Evolutionary conservation across 2,888 invertebrate genomes (phyloP).

Genomic region (Aspidiotus destructor): DNA sequence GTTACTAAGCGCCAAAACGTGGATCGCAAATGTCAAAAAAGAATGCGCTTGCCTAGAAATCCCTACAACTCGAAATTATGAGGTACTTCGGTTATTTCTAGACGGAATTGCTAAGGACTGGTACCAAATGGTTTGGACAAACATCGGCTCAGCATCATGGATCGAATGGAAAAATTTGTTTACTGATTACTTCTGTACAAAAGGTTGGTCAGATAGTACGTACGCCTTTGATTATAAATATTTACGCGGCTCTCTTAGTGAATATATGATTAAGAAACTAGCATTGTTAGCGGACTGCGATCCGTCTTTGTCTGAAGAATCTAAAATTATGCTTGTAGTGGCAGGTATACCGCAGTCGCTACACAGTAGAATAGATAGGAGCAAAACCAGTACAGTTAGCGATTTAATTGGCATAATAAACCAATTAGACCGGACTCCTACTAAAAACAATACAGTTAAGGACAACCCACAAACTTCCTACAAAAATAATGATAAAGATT

Average conservation of each 20-base stretch:
- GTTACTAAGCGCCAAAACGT: conserved; percentile 13
- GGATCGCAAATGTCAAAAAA: conserved; percentile 3
- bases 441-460: not conserved
- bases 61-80: not conserved
- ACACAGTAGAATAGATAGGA: not conserved
- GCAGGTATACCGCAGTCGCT: conserved; percentile 1
- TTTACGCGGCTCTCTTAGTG: conserved; percentile 5
- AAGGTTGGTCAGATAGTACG: conserved; percentile 12
- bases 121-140: conserved; percentile 4
- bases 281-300: conserved; percentile 6
- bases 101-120: conserved; percentile 12
- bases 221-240: conserved; percentile 11
- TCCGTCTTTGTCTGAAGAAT: not conserved
- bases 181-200: not conserved
- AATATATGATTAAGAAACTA: conserved; percentile 12
- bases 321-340: not conserved
- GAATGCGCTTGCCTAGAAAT: conserved; percentile 8
- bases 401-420: conserved; percentile 4
- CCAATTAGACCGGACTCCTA: conserved; percentile 10
- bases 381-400: not conserved
- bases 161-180: conserved; percentile 8
- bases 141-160: not conserved
- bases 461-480: not conserved
- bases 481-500: not conserved
- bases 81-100: not conserved